Conservation (phyloP, 2,113 vertebrate genomes). For the Antennarius striatus region DNA sequence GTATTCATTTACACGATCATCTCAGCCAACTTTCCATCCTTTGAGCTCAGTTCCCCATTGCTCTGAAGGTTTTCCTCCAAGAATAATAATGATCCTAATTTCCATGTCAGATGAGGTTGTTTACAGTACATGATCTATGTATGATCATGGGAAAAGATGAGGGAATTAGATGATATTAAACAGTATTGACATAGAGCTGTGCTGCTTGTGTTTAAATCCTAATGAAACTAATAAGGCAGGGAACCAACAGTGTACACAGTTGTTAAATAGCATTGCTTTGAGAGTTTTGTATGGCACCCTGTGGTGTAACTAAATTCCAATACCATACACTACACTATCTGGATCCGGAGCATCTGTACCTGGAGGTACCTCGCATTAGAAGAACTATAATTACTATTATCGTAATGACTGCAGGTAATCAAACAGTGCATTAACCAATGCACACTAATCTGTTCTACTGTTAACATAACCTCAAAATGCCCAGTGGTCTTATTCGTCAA, state of each 20-base stretch:
- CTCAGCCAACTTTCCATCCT: conserved; percentile 1
- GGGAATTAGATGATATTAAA: conserved; percentile 45
- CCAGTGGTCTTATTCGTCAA: conserved; percentile 25
- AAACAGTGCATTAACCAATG: conserved; percentile 16
- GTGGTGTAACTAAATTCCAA: conserved; percentile 29
- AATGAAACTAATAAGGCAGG: conserved; percentile 47
- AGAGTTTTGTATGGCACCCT: conserved; percentile 6
- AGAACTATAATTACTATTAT: conserved; percentile 26
- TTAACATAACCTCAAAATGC: conserved; percentile 20
- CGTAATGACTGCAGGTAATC: conserved; percentile 33
- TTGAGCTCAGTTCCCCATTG: background rate
- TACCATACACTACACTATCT: conserved; percentile 19
- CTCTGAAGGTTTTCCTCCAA: conserved; percentile 25
- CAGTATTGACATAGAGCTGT: conserved; percentile 48
- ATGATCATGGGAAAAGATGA: conserved; percentile 47
- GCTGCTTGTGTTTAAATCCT: conserved; percentile 33
- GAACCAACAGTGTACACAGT: conserved; percentile 10
- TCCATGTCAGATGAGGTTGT: conserved; percentile 37
- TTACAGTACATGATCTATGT: conserved; percentile 44
- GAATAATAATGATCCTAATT: conserved; percentile 56
- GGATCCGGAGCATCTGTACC: conserved; percentile 24
- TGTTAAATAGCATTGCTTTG: conserved; percentile 5
- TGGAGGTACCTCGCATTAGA: conserved; percentile 8
- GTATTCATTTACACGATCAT: conserved; percentile 25
- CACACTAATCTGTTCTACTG: conserved; percentile 21